Evolutionary conservation across 2,797 vertebrate species (phyloP).

Genomic region (Merluccius polli): DNA sequence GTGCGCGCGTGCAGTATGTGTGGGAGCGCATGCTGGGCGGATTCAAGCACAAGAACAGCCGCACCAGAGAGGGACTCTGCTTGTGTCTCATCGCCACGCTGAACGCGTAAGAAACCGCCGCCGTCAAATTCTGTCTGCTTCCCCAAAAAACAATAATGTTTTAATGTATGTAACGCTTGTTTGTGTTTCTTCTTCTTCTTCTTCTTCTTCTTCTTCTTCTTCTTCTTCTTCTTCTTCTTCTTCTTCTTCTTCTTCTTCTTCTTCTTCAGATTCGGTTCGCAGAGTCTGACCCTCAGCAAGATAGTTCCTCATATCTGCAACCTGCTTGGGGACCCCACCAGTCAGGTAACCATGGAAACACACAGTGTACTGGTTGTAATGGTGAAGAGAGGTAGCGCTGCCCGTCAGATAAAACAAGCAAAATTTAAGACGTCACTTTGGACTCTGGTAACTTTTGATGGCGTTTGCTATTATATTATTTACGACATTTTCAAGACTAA

Average conservation of each 20-base stretch:
- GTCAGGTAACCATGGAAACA: constrained; percentile 75
- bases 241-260: background rate
- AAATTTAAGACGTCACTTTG: too few species aligned
- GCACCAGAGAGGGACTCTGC: constrained; percentile 92
- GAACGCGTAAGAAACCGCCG: constrained; percentile 75
- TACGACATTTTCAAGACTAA: too few species aligned
- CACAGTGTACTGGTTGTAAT: background rate
- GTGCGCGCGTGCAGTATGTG: constrained; percentile 75
- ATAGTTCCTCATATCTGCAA: constrained; percentile 98
- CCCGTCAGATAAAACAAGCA: too few species aligned
- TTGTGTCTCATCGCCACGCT: constrained; percentile 92
- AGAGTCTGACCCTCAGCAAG: constrained; percentile 95
- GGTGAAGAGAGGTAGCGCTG: too few species aligned
- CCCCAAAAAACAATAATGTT: too few species aligned
- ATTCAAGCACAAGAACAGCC: constrained; percentile 97
- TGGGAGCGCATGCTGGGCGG: constrained; percentile 95
- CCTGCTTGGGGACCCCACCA: constrained; percentile 93
- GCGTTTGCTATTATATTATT: too few species aligned
- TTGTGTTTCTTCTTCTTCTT: too few species aligned
- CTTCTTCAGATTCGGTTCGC: constrained; percentile 86
- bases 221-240: too few species aligned
- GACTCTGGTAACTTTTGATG: too few species aligned
- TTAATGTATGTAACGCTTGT: too few species aligned
- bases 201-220: too few species aligned
- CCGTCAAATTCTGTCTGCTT: background rate